Percentiles rank a stretch among this genome's conserved stretches.
These are phyloP conservation scores for Trichoplax adhaerens DNA, from an alignment of 37 sponge, comb jelly and placozoan species.

Conservation along the genomic window DNA sequence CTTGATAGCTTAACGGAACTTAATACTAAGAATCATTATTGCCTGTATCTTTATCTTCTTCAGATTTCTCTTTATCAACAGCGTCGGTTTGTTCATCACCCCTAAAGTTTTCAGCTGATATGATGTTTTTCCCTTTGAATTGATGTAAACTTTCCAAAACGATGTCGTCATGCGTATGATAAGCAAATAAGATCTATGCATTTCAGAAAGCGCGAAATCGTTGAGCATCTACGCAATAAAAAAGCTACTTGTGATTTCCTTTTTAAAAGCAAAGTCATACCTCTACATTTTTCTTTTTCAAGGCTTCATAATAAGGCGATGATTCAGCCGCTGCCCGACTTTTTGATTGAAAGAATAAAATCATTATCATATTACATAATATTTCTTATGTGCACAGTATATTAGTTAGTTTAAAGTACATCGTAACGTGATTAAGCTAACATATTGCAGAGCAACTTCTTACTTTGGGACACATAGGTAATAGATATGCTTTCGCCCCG, in stretches of 20 bases:
- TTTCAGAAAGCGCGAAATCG: too few relatives aligned
- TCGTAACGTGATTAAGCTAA: too few relatives aligned
- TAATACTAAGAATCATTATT: not conserved
- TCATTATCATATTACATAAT: too few relatives aligned
- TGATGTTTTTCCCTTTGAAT: slow-evolving; percentile 14
- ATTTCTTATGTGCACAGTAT: too few relatives aligned
- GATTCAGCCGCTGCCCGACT: slow-evolving; percentile 19
- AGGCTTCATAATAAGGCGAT: slow-evolving; percentile 30
- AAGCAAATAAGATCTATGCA: slow-evolving; percentile 12
- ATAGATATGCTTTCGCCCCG: slow-evolving; percentile 17
- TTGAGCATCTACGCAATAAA: too few relatives aligned
- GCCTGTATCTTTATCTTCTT: slow-evolving; percentile 16
- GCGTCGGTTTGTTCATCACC: slow-evolving; percentile 13
- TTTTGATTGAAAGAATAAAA: slow-evolving; percentile 8
- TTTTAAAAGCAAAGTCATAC: not conserved
- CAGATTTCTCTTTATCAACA: slow-evolving; percentile 38
- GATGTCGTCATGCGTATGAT: slow-evolving; percentile 29
- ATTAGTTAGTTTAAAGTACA: too few relatives aligned
- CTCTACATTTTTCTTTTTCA: not conserved
- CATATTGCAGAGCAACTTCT: not conserved
- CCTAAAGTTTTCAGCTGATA: slow-evolving; percentile 14
- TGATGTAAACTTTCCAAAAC: slow-evolving; percentile 13
- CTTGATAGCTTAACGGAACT: too few relatives aligned
- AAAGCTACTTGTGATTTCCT: slow-evolving; percentile 1
- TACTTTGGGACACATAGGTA: slow-evolving; percentile 5